Evolutionary conservation across 2,113 vertebrate species (phyloP), one percentile per base, ranked within the genome.

Genomic region (Anoplopoma fimbria): DNA sequence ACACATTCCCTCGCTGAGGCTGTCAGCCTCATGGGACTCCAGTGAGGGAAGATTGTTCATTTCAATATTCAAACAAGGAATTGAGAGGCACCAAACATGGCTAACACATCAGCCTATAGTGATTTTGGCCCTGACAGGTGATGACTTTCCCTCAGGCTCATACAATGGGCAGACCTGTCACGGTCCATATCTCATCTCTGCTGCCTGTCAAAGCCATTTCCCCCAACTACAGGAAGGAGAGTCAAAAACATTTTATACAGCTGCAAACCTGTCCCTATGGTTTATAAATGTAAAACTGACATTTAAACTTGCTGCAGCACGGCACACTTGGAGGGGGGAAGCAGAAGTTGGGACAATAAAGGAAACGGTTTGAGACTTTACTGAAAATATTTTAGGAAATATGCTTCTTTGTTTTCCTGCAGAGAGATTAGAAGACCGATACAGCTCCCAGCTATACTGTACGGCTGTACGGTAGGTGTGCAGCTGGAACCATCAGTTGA

Each of bases 161-260:
- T 81, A 87, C 71, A 88, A 88, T 34, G 78, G 82, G 71, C 69
- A 82, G 61, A 88, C 78, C 82, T 90, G 88, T 88, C 88, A 86
- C 60, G 67, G n/a, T 76, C 68, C 57, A 85, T 83, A 87, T 88
- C 74, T 89, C 65, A 80, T 85, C 68, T 72, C 68, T 38, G 64
- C 68, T 77, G 69, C 80, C 70, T 81, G 81, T 88, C 83, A 63
- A 60, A 88, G 49, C 29, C 45, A 67, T 71, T 87, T 70, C 45
- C 70, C 70, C 38, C 42, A 75, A 62, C 9, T 53, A 36, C 53
- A 33, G 58, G 14, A 25, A 63, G 58, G 64, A 69, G 19, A n/a
- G 62, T 55, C 69, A 55, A 68, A 77, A 85, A 74, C 57, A 71
- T 73, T 75, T 69, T 55, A 70, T 62, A 36, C 64, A 81, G 78